These are phyloP conservation scores for Sylvilagus floridanus DNA, from an alignment of 2,797 vertebrate species.

Conservation along the genomic window DNA sequence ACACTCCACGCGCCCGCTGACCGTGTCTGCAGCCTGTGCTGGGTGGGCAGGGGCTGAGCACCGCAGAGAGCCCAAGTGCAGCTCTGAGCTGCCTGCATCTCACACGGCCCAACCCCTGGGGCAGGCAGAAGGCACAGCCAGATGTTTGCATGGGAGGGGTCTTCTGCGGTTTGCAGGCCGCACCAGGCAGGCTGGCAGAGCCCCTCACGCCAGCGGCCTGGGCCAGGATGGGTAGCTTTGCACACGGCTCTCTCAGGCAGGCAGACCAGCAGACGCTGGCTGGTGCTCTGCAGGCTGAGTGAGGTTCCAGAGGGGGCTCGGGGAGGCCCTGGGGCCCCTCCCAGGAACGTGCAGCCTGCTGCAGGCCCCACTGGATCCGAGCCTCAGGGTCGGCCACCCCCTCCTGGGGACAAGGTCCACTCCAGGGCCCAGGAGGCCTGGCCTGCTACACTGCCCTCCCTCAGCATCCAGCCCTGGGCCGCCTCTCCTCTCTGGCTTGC, in stretches of 20 bases:
- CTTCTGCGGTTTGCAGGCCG: background rate
- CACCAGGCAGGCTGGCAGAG: background rate
- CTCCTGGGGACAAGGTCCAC: too few relatives aligned
- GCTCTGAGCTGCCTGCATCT: background rate
- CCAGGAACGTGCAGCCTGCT: too few relatives aligned
- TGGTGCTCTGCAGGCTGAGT: background rate
- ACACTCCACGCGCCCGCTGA: too few relatives aligned
- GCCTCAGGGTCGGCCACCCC: too few relatives aligned
- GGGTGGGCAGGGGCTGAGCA: too few relatives aligned
- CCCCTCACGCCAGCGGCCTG: background rate
- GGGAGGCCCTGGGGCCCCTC: too few relatives aligned
- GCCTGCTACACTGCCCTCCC: background rate
- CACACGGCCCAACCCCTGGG: rapidly evolving
- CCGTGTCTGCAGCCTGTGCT: too few relatives aligned
- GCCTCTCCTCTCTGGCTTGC: too few relatives aligned
- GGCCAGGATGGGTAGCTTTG: background rate
- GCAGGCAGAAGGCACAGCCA: background rate
- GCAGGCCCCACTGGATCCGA: too few relatives aligned
- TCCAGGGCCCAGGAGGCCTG: background rate
- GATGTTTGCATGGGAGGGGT: too few relatives aligned
- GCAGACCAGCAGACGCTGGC: background rate
- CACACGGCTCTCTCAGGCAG: background rate
- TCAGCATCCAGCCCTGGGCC: background rate
- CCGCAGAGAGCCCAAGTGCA: too few relatives aligned
- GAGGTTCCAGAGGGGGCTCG: too few relatives aligned